These are phyloP conservation scores for Boleophthalmus pectinirostris DNA, from an alignment of 2,113 vertebrate genomes.

Conservation along the genomic window DNA sequence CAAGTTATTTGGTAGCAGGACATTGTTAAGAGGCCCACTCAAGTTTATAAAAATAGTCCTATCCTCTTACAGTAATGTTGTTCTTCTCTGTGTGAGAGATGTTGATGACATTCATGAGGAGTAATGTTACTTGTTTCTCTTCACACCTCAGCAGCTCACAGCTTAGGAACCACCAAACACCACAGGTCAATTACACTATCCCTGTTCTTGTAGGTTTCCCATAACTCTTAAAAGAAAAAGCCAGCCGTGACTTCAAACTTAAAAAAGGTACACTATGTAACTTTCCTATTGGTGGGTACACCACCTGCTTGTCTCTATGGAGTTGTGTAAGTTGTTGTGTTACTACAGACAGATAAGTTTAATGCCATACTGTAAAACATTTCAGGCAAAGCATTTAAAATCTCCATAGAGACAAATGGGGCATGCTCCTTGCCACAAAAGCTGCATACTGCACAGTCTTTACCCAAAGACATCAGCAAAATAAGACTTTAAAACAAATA, in stretches of 20 bases:
- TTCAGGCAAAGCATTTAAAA: too few relatives aligned
- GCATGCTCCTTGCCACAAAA: background rate
- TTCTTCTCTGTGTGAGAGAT: constrained; percentile 7
- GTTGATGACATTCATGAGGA: constrained; percentile 6
- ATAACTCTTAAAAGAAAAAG: background rate
- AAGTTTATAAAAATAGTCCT: constrained; percentile 4
- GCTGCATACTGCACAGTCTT: background rate
- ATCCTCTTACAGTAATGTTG: constrained; percentile 12
- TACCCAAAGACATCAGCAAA: background rate
- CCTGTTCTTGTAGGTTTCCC: background rate
- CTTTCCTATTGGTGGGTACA: background rate
- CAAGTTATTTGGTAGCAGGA: constrained; percentile 9
- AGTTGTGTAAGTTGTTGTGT: background rate
- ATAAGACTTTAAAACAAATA: constrained; percentile 4
- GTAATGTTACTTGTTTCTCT: constrained; percentile 18
- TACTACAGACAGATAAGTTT: too few relatives aligned
- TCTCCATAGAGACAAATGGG: background rate
- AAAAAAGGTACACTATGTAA: background rate
- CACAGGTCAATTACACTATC: background rate
- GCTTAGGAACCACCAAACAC: background rate
- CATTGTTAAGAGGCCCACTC: background rate
- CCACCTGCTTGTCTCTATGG: background rate
- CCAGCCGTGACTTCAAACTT: background rate
- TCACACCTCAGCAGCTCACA: background rate
- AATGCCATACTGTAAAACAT: background rate